Percentiles rank a stretch among this genome's conserved stretches.
These are phyloP conservation scores for Ailuropoda melanoleuca DNA, from an alignment of 2,113 vertebrate genomes.

Conservation along the genomic window DNA sequence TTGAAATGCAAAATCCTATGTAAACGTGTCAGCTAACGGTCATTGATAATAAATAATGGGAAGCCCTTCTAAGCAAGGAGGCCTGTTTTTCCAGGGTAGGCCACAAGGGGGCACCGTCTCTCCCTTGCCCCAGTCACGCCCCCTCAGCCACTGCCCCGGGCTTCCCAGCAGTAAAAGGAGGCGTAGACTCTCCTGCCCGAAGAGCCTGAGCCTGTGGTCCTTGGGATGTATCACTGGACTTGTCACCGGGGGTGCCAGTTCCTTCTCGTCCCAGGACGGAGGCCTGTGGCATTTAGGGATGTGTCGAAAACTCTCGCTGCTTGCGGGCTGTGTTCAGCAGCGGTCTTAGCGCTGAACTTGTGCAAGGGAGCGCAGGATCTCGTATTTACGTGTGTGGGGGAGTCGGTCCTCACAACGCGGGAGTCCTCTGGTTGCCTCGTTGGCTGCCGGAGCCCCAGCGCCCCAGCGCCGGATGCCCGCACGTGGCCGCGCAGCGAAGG, in stretches of 20 bases:
- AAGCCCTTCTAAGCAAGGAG: not conserved
- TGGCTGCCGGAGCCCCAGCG: not conserved
- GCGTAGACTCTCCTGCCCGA: too few species aligned
- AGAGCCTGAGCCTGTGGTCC: not conserved
- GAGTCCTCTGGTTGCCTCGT: not conserved
- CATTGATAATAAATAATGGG: too few species aligned
- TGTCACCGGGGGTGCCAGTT: not conserved
- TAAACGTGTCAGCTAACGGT: not conserved
- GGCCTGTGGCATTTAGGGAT: not conserved
- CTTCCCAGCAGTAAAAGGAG: not conserved
- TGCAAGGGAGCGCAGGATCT: not conserved
- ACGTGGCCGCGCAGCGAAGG: rapidly evolving
- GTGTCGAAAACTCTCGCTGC: not conserved
- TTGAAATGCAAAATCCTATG: not conserved
- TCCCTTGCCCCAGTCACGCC: not conserved
- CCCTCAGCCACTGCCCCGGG: not conserved
- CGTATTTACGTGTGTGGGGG: rapidly evolving
- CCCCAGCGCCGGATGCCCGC: rapidly evolving
- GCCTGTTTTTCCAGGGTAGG: not conserved
- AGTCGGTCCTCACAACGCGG: not conserved
- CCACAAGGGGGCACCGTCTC: constrained; percentile 38
- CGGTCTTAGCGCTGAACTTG: not conserved
- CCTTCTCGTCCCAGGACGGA: not conserved
- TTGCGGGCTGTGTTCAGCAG: not conserved
- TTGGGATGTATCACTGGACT: not conserved